Conservation (phyloP, 2,888 invertebrate genomes). For the Dione juno region DNA sequence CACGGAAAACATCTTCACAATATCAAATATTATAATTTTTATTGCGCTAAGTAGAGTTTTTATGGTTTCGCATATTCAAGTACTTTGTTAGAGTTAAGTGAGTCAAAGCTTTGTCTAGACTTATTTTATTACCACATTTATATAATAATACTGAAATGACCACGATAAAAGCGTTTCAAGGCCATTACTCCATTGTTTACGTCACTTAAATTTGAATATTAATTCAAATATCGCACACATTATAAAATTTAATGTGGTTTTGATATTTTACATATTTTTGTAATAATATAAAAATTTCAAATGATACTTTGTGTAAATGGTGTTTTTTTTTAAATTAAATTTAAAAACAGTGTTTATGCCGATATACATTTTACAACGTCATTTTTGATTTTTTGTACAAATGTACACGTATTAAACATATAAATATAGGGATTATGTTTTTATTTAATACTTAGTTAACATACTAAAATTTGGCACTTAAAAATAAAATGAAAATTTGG, state of each 20-base stretch:
- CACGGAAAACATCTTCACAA: no score
- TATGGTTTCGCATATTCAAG: background rate
- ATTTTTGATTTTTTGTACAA: no score
- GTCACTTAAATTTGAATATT: constrained; percentile 8
- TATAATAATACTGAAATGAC: constrained; percentile 23
- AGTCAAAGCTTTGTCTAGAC: constrained; percentile 24
- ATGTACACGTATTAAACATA: no score
- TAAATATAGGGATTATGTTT: no score
- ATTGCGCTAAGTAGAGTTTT: constrained; percentile 1
- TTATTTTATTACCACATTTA: constrained; percentile 25
- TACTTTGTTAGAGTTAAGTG: constrained; percentile 13
- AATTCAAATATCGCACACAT: constrained; percentile 3
- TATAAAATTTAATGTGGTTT: background rate
- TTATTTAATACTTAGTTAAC: no score
- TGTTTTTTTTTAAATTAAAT: no score
- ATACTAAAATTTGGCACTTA: no score
- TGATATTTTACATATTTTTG: background rate
- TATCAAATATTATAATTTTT: background rate
- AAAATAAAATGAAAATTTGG: no score
- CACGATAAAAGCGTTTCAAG: constrained; percentile 13
- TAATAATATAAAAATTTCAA: no score
- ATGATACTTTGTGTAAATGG: no score
- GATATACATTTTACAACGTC: no score
- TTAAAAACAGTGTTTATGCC: no score
- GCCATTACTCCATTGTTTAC: constrained; percentile 9